phyloP scores from a whole-genome alignment of 1,140 invertebrate species.

The Dufourea novaeangliae region DNA sequence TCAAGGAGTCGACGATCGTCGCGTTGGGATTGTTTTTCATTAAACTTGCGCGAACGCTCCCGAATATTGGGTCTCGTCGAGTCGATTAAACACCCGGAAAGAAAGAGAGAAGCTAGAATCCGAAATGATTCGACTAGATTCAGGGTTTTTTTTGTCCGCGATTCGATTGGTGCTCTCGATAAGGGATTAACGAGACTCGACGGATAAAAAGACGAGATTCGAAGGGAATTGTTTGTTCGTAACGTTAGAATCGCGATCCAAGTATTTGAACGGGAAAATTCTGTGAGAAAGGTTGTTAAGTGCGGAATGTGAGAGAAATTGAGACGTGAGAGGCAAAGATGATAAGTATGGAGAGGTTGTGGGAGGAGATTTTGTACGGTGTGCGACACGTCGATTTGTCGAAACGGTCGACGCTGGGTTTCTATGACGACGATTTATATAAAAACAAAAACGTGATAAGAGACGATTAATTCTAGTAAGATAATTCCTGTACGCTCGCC shows the following conservation, averaged over 20 bases:
- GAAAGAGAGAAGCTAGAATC: not conserved
- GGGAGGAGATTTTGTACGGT: not conserved
- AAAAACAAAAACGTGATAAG: conserved; percentile 47
- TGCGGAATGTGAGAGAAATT: conserved; percentile 12
- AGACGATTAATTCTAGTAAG: conserved; percentile 36
- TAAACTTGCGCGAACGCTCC: not conserved
- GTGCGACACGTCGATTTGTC: conserved; percentile 28
- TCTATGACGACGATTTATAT: conserved; percentile 8
- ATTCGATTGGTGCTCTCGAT: conserved; percentile 4
- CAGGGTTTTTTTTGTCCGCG: not conserved
- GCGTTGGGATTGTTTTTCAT: not conserved
- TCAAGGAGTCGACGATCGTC: not conserved
- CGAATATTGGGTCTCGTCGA: not conserved
- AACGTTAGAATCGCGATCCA: conserved; percentile 2
- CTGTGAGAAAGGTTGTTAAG: conserved; percentile 37
- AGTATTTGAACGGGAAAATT: conserved; percentile 18
- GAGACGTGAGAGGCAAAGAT: conserved; percentile 2
- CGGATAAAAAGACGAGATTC: not conserved
- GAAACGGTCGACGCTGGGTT: conserved; percentile 36
- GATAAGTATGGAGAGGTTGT: conserved; percentile 3
- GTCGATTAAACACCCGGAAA: not conserved
- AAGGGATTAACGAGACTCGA: not conserved
- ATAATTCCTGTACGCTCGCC: conserved; percentile 26
- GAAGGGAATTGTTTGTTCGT: not conserved
- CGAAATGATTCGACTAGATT: conserved; percentile 4